phyloP scores from a whole-genome alignment of 2,797 vertebrate species.

The Bradypus variegatus region DNA sequence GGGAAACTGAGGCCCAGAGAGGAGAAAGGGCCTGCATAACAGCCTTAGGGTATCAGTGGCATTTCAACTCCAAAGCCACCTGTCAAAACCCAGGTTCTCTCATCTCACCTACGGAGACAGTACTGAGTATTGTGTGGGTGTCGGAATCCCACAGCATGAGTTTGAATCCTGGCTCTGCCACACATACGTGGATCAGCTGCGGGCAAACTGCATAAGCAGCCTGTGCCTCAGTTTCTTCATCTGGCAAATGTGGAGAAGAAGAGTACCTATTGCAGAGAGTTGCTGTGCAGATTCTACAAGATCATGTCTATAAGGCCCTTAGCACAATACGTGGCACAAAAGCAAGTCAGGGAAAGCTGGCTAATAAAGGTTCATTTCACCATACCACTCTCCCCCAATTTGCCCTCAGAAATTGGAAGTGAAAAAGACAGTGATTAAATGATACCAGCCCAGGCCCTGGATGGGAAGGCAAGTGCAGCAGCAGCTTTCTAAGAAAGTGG shows the following conservation, averaged over 20 bases:
- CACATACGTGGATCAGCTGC: not conserved
- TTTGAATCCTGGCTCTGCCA: not conserved
- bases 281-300: not conserved
- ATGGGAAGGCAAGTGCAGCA: not conserved
- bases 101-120: not conserved
- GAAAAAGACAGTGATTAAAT: constrained; percentile 5
- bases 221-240: not conserved
- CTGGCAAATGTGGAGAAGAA: not conserved
- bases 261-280: not conserved
- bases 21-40: not conserved
- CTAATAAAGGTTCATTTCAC: constrained; percentile 12
- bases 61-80: not conserved
- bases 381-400: not conserved
- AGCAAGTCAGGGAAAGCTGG: not conserved
- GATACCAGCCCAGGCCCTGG: not conserved
- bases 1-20: constrained; percentile 6
- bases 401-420: constrained; percentile 50
- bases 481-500: constrained; percentile 64
- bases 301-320: accelerated
- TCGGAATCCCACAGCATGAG: not conserved
- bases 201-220: not conserved
- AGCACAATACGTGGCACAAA: not conserved
- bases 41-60: not conserved
- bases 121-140: not conserved
- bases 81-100: not conserved